These are phyloP conservation scores for Desmophyllum pertusum DNA, from an alignment of 92 coral and sea anemone genomes.

Conservation along the genomic window DNA sequence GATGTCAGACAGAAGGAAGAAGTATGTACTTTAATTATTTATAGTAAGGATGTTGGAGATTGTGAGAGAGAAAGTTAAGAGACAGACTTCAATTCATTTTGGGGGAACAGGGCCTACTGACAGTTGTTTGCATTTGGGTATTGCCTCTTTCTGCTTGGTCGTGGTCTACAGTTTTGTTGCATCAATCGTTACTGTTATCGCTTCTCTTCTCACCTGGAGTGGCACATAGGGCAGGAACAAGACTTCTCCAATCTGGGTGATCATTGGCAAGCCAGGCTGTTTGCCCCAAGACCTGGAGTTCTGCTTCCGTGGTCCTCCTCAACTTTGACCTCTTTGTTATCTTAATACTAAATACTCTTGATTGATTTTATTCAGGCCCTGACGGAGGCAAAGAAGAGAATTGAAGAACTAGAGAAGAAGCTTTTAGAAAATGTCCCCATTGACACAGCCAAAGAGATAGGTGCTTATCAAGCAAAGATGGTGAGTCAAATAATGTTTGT, in stretches of 20 bases:
- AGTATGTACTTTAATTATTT: constrained; percentile 37
- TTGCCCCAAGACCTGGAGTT: too few relatives aligned
- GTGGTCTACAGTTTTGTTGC: background rate
- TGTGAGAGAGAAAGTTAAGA: background rate
- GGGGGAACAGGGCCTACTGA: background rate
- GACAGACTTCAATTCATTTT: background rate
- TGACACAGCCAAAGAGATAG: constrained; percentile 91
- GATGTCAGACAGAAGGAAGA: constrained; percentile 75
- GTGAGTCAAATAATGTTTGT: constrained; percentile 32
- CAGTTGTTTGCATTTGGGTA: background rate
- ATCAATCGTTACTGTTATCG: too few relatives aligned
- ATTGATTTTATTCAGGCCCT: constrained; percentile 61
- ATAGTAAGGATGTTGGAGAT: background rate
- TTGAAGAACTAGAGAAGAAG: constrained; percentile 84
- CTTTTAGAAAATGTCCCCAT: constrained; percentile 88
- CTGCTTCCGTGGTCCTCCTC: too few relatives aligned
- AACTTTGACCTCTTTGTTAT: too few relatives aligned
- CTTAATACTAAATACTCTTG: background rate
- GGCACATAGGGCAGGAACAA: too few relatives aligned
- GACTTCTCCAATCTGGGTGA: too few relatives aligned
- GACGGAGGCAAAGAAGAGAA: constrained; percentile 79
- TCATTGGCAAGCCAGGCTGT: too few relatives aligned
- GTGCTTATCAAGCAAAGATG: constrained; percentile 80
- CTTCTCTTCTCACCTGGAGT: too few relatives aligned
- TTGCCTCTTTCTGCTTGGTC: background rate